Conservation (phyloP, 2,113 vertebrate species). For the Gobius niger region DNA sequence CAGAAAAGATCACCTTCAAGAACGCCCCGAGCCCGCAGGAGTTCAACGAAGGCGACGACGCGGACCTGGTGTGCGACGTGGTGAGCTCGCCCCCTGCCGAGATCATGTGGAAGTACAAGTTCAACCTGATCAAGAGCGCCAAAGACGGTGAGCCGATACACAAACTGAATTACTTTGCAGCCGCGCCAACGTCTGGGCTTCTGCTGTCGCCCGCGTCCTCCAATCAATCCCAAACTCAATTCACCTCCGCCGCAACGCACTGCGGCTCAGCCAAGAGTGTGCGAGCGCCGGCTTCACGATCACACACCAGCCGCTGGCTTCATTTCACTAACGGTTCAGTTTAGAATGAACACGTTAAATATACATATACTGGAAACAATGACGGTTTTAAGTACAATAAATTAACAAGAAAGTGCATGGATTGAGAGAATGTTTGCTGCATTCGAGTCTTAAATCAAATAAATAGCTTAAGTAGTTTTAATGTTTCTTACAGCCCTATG, state of each 20-base stretch:
- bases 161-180: not conserved
- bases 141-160: conserved; percentile 86
- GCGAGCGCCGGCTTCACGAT: no score
- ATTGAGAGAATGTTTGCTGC: no score
- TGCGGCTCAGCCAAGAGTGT: conserved; percentile 15
- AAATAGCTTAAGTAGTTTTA: no score
- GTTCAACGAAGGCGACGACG: conserved; percentile 92
- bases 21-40: conserved; percentile 90
- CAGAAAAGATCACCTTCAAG: conserved; percentile 96
- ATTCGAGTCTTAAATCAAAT: no score
- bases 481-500: no score
- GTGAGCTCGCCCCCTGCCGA: conserved; percentile 89
- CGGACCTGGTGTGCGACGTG: conserved; percentile 89
- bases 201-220: conserved; percentile 3
- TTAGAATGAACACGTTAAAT: not conserved
- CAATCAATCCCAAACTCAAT: not conserved
- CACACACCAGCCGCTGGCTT: no score
- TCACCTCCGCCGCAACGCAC: conserved; percentile 13
- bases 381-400: no score
- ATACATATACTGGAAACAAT: no score
- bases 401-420: no score
- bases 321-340: no score
- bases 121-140: conserved; percentile 82
- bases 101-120: conserved; percentile 92
- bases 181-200: not conserved